phyloP scores from a whole-genome alignment of 2,797 vertebrate genomes.

The Glossophaga mutica region DNA sequence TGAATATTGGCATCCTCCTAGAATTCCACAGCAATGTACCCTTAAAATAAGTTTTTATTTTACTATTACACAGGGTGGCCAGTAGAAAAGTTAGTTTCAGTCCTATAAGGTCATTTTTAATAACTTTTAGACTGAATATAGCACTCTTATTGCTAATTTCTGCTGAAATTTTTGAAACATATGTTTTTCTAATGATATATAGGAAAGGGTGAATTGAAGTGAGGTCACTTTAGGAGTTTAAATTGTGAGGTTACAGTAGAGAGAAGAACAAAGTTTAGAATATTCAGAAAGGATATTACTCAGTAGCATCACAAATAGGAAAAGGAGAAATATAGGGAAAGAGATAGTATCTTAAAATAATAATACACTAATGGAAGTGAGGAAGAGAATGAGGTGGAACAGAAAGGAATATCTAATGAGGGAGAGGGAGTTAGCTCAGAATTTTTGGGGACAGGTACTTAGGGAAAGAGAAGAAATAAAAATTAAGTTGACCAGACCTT shows the following conservation, averaged over 20 bases:
- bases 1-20: neutral
- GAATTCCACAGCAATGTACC: neutral
- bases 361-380: neutral
- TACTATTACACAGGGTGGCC: neutral
- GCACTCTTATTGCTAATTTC: neutral
- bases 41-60: neutral
- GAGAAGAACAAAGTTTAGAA: neutral
- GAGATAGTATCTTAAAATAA: neutral
- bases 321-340: neutral
- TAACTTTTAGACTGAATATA: neutral
- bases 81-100: neutral
- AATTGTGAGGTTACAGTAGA: neutral
- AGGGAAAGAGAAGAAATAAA: neutral
- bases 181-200: neutral
- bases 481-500: neutral
- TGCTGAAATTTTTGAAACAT: neutral
- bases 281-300: neutral
- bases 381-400: neutral
- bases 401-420: neutral
- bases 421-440: neutral
- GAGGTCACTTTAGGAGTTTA: neutral
- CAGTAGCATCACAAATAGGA: neutral
- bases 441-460: neutral
- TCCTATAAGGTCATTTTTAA: neutral
- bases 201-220: neutral